These are phyloP conservation scores for Pontoporia blainvillei DNA, from an alignment of 2,113 vertebrate species.

Conservation along the genomic window DNA sequence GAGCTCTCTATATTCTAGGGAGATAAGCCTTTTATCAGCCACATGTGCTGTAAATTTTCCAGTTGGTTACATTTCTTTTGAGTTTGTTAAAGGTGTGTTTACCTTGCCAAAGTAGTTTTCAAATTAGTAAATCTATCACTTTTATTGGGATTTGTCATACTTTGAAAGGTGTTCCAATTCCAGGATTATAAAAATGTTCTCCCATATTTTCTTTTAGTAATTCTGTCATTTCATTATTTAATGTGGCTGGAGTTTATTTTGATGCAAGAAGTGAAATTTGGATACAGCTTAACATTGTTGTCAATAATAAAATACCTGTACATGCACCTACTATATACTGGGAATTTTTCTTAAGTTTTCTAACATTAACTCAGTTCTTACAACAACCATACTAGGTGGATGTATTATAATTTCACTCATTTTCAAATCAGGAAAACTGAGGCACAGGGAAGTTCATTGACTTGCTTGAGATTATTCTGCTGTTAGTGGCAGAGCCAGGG, in stretches of 20 bases:
- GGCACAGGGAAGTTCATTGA: background rate
- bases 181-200: background rate
- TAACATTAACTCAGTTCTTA: background rate
- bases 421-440: background rate
- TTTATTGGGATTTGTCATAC: background rate
- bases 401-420: background rate
- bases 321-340: background rate
- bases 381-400: background rate
- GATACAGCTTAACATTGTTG: background rate
- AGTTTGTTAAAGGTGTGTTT: background rate
- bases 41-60: background rate
- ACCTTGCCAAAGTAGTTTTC: background rate
- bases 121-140: background rate
- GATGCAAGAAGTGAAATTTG: background rate
- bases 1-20: background rate
- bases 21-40: background rate
- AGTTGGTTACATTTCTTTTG: background rate
- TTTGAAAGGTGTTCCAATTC: background rate
- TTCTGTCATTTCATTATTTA: background rate
- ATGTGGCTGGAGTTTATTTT: background rate
- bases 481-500: background rate
- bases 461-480: background rate
- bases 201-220: background rate
- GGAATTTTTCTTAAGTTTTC: background rate
- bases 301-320: background rate